Conservation (phyloP, 92 coral and sea anemone genomes). For the Pocillopora meandrina region DNA sequence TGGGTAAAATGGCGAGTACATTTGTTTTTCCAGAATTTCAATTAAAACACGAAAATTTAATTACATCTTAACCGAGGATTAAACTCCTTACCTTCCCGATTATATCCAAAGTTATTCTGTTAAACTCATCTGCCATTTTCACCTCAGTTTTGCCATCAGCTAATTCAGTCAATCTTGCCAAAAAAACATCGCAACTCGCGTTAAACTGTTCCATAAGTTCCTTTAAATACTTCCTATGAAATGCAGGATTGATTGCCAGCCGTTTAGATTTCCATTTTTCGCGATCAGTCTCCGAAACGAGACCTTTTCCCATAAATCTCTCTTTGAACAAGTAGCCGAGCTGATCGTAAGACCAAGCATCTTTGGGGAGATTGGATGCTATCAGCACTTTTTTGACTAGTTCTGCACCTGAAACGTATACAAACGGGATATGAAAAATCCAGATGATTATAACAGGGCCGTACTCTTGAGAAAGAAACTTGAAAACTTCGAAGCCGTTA, state of each 20-base stretch:
- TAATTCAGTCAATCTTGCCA: conserved; percentile 52
- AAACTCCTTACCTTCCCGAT: conserved; percentile 62
- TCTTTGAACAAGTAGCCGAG: conserved; percentile 66
- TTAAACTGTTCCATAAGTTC: conserved; percentile 68
- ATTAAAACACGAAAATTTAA: background rate
- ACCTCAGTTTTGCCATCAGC: conserved; percentile 77
- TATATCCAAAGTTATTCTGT: conserved; percentile 64
- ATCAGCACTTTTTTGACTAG: conserved; percentile 54
- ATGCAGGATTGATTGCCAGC: conserved; percentile 49
- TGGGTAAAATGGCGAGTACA: background rate
- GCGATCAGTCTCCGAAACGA: conserved; percentile 51
- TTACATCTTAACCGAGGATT: no score
- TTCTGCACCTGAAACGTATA: conserved; percentile 61
- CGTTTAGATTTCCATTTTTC: conserved; percentile 51
- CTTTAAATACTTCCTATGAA: conserved; percentile 57
- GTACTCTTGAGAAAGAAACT: conserved; percentile 44
- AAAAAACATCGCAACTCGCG: conserved; percentile 56
- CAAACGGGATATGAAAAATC: conserved; percentile 72
- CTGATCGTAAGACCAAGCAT: conserved; percentile 28
- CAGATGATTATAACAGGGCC: conserved; percentile 76
- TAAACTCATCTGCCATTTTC: conserved; percentile 66
- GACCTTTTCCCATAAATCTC: conserved; percentile 68
- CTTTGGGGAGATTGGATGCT: conserved; percentile 64
- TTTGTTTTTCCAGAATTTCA: background rate
- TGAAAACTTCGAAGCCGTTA: conserved; percentile 33